Base-by-base conservation (phyloP, 2,888 invertebrate genomes). In the Papilio elwesi region DNA sequence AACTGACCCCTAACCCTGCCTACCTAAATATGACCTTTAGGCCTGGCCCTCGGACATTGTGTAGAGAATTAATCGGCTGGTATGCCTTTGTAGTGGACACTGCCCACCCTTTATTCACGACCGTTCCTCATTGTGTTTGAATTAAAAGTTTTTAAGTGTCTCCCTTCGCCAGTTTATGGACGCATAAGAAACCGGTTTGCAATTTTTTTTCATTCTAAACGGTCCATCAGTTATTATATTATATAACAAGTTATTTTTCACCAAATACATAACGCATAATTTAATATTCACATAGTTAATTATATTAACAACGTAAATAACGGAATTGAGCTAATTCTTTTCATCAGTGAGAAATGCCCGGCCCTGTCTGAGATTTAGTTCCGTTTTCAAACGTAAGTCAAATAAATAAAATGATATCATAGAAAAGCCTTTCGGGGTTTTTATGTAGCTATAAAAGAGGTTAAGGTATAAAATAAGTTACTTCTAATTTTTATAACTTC, bases 1-100 rank as follows among this genome's bases (percentile, higher is more conserved):
- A 74, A 81, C 86, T 91, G 91, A 91, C 92, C 92, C 90, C 83
- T 92, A 85, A 92, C 91, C 92, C 88, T 74, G 73, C 87, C 86
- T 91, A 89, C 92, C 93, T 90, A 93, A 93, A 93, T 92, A 92
- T 93, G 92, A 93, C 93, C 93, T 88, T 79, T 86, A 85, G 88
- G 85, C 87, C 83, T 77, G 83, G 87, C 89, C 90, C 88, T 81
- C 82, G 87, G 87, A 84, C 88, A 90, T 93, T 93, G 93, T 93
- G 85, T 78, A 83, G 78, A 80, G 88, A 88, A 92, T 92, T 93
- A 93, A 93, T 93, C 93, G 92, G 87, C 87, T 90, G 82, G 93
- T 91, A 86, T 79, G 81, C 78, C 88, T 86, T 93, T 93, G 91
- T 92, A 78, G 78, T 79, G 86, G 85, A 83, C 89, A 84, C 87